Base-by-base conservation (phyloP, 2,888 invertebrate genomes). In the Beris morrisii region DNA sequence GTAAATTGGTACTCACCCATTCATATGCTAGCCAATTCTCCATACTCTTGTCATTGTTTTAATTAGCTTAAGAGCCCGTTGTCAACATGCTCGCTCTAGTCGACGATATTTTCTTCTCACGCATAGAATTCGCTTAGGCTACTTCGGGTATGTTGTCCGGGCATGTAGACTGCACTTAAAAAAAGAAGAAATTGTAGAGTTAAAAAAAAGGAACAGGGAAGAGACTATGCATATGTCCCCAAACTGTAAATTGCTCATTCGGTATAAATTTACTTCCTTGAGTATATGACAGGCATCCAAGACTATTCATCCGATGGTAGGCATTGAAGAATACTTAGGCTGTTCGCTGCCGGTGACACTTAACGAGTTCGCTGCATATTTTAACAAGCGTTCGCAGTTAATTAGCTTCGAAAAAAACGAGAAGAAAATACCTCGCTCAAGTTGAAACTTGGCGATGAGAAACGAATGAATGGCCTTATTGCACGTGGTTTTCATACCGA, bases 1-100 rank as follows among this genome's bases (percentile, higher is more conserved):
- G n/a, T 32, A 32, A n/a, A 32, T 12, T 54, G 54, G 31, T 32
- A n/a, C 54, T 54, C 4, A 31, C 5, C 32, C 2, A 31, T 38
- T 9, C 7, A 22, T 22, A 31, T 54, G 28, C 31, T 31, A 31
- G 54, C 31, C 54, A 31, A 32, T 54, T 54, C 31, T n/a, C 6
- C 31, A 31, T 12, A 54, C 32, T 31, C 54, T 54, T 15, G 31
- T 6, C 54, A 15, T n/a, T 32, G 54, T 31, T 54, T 54, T 54
- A 54, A 54, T 54, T 54, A 54, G 54, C 54, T 54, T 54, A 54
- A 54, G 31, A 54, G 54, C 54, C n/a, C 31, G 30, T 9, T 31
- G 32, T 31, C 22, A 12, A 2, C 54, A n/a, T 54, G 4, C 31
- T 4, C 5, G 32, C n/a, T n/a, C 32, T 54, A 11, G 31, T 54